A percentile compares a stretch with the other conserved stretches of the same genome.
These are phyloP conservation scores for Drosophila cognata DNA, from an alignment of 2,888 invertebrate species.

Conservation along the genomic window DNA sequence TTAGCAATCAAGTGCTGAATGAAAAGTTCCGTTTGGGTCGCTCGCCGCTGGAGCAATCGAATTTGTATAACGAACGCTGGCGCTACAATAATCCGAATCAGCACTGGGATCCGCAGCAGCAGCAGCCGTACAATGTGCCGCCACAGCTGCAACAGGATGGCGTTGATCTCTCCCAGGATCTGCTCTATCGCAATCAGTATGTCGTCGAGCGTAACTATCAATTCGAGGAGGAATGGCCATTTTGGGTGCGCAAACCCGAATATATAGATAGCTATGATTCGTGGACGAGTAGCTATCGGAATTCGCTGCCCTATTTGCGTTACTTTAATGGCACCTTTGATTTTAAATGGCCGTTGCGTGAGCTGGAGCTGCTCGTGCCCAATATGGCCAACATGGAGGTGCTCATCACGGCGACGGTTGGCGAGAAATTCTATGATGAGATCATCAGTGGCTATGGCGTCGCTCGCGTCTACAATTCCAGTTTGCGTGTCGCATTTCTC, in stretches of 20 bases:
- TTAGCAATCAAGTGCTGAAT: conserved; percentile 87
- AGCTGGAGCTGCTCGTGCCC: conserved; percentile 87
- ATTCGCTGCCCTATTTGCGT: conserved; percentile 89
- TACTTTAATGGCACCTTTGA: conserved; percentile 95
- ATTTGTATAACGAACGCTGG: conserved; percentile 65
- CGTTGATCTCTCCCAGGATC: conserved; percentile 69
- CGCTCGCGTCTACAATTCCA: conserved; percentile 94
- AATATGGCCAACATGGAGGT: conserved; percentile 89
- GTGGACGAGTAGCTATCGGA: conserved; percentile 85
- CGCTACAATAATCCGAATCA: conserved; percentile 74
- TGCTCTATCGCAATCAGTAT: conserved; percentile 86
- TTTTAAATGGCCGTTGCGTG: conserved; percentile 94
- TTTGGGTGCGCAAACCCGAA: conserved; percentile 90
- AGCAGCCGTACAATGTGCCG: conserved; percentile 57
- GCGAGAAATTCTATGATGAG: conserved; percentile 94
- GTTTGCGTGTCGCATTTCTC: conserved; percentile 92
- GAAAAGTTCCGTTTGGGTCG: conserved; percentile 86
- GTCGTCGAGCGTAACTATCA: conserved; percentile 90
- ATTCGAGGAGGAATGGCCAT: conserved; percentile 92
- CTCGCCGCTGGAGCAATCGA: conserved; percentile 75
- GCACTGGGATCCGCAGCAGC: conserved; percentile 48
- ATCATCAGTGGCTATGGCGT: conserved; percentile 93
- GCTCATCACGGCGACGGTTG: conserved; percentile 93
- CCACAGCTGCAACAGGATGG: conserved; percentile 65
- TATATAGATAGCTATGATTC: conserved; percentile 84